phyloP scores from a whole-genome alignment of 2,888 invertebrate genomes.

The Dexiosoma caninum region DNA sequence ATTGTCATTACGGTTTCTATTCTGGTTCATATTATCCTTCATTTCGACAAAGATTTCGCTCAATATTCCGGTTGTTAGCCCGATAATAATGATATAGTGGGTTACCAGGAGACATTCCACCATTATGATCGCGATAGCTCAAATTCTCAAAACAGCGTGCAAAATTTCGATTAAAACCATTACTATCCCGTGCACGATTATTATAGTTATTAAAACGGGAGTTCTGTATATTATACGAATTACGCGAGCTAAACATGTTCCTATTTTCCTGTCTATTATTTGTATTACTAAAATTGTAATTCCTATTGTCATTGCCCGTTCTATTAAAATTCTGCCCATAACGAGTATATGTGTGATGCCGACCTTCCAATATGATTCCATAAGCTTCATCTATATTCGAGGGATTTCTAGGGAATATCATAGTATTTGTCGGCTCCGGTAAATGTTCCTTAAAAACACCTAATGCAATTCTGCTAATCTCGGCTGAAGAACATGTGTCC shows the following conservation, averaged over 20 bases:
- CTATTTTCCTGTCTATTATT: not conserved
- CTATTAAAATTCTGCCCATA: not conserved
- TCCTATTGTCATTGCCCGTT: not conserved
- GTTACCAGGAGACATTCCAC: not conserved
- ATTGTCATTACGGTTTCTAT: not conserved
- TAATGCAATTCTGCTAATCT: slow-evolving; percentile 2
- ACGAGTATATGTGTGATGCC: not conserved
- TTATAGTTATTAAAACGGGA: not conserved
- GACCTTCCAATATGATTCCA: not conserved
- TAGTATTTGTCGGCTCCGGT: not conserved
- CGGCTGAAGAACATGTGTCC: not conserved
- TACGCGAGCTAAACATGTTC: not conserved
- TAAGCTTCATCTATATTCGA: not conserved
- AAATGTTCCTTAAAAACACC: slow-evolving; percentile 2
- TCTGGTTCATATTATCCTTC: too few relatives aligned
- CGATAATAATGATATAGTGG: not conserved
- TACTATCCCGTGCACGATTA: not conserved
- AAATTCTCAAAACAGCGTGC: not conserved
- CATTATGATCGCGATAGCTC: not conserved
- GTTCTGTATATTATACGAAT: not conserved
- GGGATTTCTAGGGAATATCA: slow-evolving; percentile 6
- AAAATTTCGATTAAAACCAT: not conserved
- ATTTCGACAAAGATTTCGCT: not conserved
- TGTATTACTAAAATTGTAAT: not conserved
- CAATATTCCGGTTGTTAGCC: not conserved